Conservation (phyloP, 2,797 vertebrate species). For the Pempheris klunzingeri region DNA sequence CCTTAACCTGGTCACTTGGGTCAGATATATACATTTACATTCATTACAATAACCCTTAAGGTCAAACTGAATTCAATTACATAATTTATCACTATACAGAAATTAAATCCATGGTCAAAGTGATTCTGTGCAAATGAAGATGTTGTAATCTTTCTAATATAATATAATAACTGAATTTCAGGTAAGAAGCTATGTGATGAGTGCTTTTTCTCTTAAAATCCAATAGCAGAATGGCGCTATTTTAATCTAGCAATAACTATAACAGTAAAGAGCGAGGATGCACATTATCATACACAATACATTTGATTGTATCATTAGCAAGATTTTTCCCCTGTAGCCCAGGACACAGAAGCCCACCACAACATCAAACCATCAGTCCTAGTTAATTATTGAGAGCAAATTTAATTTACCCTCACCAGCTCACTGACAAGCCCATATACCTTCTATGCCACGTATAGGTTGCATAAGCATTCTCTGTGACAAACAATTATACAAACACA, state of each 20-base stretch:
- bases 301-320: conserved; percentile 58
- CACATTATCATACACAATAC: conserved; percentile 29
- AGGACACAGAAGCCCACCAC: conserved; percentile 41
- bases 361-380: conserved; percentile 65
- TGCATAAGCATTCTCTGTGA: conserved; percentile 70
- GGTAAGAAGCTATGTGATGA: conserved; percentile 14
- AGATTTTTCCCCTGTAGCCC: conserved; percentile 32
- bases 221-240: not conserved
- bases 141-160: conserved; percentile 29
- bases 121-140: conserved; percentile 43
- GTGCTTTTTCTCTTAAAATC: conserved; percentile 5
- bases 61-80: conserved; percentile 65
- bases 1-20: conserved; percentile 58
- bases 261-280: conserved; percentile 24
- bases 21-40: conserved; percentile 69
- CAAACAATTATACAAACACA: conserved; percentile 75
- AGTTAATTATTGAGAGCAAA: conserved; percentile 77
- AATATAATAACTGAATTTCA: conserved; percentile 20
- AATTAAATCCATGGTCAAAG: conserved; percentile 31
- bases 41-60: conserved; percentile 62
- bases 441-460: conserved; percentile 61
- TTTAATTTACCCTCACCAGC: conserved; percentile 65
- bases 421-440: conserved; percentile 58
- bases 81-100: conserved; percentile 42
- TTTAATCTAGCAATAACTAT: conserved; percentile 33